Base-by-base conservation (phyloP, 2,113 vertebrate species). In the Centrocercus urophasianus region DNA sequence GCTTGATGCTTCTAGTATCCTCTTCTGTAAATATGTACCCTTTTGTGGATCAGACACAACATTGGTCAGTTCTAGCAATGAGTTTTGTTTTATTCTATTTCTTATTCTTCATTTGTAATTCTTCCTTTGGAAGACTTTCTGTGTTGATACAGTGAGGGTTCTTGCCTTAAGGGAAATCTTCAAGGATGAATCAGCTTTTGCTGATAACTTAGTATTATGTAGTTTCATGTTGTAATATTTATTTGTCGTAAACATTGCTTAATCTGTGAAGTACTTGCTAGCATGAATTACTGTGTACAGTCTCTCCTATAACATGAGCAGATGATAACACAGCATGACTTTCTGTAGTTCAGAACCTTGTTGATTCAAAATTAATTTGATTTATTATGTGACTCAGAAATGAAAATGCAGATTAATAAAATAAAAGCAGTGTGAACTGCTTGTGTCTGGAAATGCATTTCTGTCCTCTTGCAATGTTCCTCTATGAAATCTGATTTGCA, bases 311-410 rank as follows among this genome's bases (percentile, higher is more conserved):
- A 60, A 90, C 57, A 40, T 79, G 90, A 97, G 92, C 98, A 98
- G 97, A 96, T 97, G 97, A 97, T 90, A 95, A 73, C 97, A 91
- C 98, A 98, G 97, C 97, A 89, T 97, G 97, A 96, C 89, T 90
- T 96, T 76, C 93, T 95, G 24, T 91, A 96, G 7, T 93, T 90
- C 80, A 86, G 93, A 96, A 95, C 86, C 96, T 96, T 97, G 95
- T 96, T 96, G 96, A 95, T 96, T 96, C 82, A 76, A 78, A 96
- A 77, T 93, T 97, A 92, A 97, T 97, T 97, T 97, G 84, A 93
- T 90, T 96, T 94, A 95, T 96, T 86, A 56, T 12, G 1, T 36
- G 66, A 75, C 87, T 97, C 84, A 86, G 70, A 91, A 96, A 80
- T 94, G 11, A 93, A 91, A 83, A 75, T 75, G 38, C 86, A 89